Evolutionary conservation across 2,113 vertebrate genomes (phyloP), one percentile per base, ranked within the genome.

Genomic region (Propithecus coquereli): DNA sequence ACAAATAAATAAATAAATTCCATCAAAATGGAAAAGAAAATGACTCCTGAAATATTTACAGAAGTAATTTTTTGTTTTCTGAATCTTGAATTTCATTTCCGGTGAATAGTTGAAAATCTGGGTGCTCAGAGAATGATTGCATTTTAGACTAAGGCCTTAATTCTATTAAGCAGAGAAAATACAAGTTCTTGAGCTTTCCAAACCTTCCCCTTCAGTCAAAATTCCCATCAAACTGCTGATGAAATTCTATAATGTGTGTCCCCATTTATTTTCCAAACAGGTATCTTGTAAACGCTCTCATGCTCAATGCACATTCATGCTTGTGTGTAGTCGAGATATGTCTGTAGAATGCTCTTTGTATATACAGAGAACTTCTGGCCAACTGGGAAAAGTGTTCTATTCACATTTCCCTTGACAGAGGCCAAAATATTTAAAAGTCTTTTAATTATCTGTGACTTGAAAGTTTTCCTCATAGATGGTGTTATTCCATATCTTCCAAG

Each of bases 151-250:
- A 96, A 7, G 99, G 99, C 43, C 99, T 98, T 94, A 99, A 98
- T 97, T 99, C 99, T 0, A 99, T 99, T 95, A 99, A 98, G 97
- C 99, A 99, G 66, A 99, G 98, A 85, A 99, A 99, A 97, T 99
- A 99, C 2, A 99, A 99, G 91, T 99, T 99, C 80, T 99, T 99
- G 45, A 99, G 98, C 52, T 99, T 98, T 91, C 98, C 98, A 99
- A 99, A 0, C 99, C 99, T 97, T 99, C 99, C 2, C 99, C 99
- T 43, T 95, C 96, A 11, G 99, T 99, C 89, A 99, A 87, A 70
- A 98, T 97, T 25, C 4, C 4, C 98, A 43, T 99, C 99, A 90
- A 99, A 99, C 1, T 99, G 98, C 97, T 97, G 97, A 96, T 99
- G 98, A 98, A 99, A 99, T 98, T 99, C 99, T 0, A 98, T 98